phyloP scores from a whole-genome alignment of 30 jellyfish, hydroid and myxozoan species.

The Turritopsis dohrnii region DNA sequence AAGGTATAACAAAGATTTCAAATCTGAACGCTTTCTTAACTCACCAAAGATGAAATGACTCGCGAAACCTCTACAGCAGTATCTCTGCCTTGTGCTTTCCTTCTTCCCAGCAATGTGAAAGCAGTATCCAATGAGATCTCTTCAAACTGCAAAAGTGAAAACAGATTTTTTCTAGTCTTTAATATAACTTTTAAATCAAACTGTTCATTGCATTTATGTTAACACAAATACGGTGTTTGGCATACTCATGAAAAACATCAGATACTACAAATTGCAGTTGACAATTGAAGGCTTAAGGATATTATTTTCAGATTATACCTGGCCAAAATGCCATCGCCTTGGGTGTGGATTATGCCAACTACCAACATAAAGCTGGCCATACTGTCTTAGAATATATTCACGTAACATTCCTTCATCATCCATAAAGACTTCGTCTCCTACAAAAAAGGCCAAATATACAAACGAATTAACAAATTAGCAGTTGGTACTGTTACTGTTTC shows the following conservation, averaged over 20 bases:
- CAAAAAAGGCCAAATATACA: not conserved
- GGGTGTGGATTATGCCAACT: conserved; percentile 39
- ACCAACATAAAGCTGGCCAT: conserved; percentile 77
- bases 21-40: too few species aligned
- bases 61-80: conserved; percentile 75
- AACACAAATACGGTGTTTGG: too few species aligned
- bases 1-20: too few species aligned
- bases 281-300: not conserved
- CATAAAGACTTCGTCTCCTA: conserved; percentile 94
- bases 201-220: too few species aligned
- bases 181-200: too few species aligned
- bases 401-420: conserved; percentile 56
- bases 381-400: conserved; percentile 78
- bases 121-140: conserved; percentile 70
- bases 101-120: conserved; percentile 40
- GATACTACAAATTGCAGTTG: not conserved
- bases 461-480: too few species aligned
- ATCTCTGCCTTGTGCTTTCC: conserved; percentile 29
- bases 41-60: conserved; percentile 70
- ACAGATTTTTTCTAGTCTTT: too few species aligned
- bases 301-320: too few species aligned
- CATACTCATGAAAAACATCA: not conserved
- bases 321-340: conserved; percentile 86
- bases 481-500: too few species aligned
- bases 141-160: conserved; percentile 54